Evolutionary conservation across 2,113 vertebrate genomes (phyloP), one percentile per base, ranked within the genome.

Genomic region (Plecturocebus donacophilus): DNA sequence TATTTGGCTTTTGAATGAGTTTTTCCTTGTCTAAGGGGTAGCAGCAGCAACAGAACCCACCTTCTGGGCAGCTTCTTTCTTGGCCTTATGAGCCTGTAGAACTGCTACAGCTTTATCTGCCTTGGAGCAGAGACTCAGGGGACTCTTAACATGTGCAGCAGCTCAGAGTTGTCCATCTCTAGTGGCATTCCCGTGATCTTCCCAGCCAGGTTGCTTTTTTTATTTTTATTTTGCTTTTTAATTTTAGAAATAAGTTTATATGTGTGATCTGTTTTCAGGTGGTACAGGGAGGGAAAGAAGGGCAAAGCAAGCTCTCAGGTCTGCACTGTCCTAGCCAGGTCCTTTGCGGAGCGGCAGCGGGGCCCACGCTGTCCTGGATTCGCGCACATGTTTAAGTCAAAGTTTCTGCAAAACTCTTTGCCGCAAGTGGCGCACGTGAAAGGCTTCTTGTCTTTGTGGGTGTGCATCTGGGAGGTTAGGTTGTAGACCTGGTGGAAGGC

Each of bases 401-500:
- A 99, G 99, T 99, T 99, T 98, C 99, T 98, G 98, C 99, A 99
- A 97, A 99, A 99, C 92, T 99, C 99, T 98, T 99, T 99, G 93
- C 99, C 99, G 97, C 99, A 99, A 97, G 99, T 99, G 97, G 98
- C 98, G 84, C 99, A 99, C 27, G 99, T 99, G 98, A 99, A 99
- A 81, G 99, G 99, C 98, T 99, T 99, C 99, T 99, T 99, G 98
- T 99, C 99, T 81, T 99, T 99, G 98, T 99, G 99, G 61, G 99
- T 99, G 98, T 99, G 99, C 99, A 99, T 99, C 98, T 99, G 99
- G 98, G 99, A 99, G 87, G 99, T 99, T 95, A 99, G 98, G 96
- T 99, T 99, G 98, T 99, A 99, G 97, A 99, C 98, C 98, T 99
- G 99, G 97, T 99, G 99, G 98, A 99, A 99, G 95, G 99, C 99